Base-by-base conservation (phyloP, 1,140 invertebrate genomes). In the Pteromalus puparum region DNA sequence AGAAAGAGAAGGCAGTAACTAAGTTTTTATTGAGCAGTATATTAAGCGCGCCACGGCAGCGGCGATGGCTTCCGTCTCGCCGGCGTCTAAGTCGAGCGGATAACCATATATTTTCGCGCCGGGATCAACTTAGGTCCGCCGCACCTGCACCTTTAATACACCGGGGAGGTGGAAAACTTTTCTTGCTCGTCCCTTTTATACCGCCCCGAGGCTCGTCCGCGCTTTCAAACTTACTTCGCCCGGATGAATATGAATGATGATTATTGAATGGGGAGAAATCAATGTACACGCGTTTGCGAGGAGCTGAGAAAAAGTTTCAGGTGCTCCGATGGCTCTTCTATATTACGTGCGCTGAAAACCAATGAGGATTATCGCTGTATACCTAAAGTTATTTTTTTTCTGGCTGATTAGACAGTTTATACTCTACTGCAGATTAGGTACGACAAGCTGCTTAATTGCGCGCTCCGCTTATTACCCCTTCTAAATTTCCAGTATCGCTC, bases 21-120 rank as follows among this genome's bases (percentile, higher is more conserved):
- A 91, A 91, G 89, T 91, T 92, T 93, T 93, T 93, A 93, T 93
- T 91, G 90, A 88, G 87, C 83, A 88, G 89, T 93, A 91, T 92
- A 91, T 92, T 91, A 91, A 88, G 86, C 77, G 88, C 21, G 21
- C 53, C 38, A 81, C 85, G 86, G 86, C 38, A 38, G 61, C 70
- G 30, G 81, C 90, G 88, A 92, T 90, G 90, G 90, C 89, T 92
- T 91, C 90, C 90, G 92, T 92, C 90, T 92, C 90, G 89, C 81
- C 88, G 87, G 87, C 85, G 91, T 91, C 90, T 90, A 89, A 92
- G 88, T 90, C 91, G 89, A 91, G 89, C 89, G 90, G 90, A 92
- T 92, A 92, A 92, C 89, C 88, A 88, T 92, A 92, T 92, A 92
- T 91, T 90, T 91, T 87, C 87, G 85, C 83, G 86, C 86, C 6